phyloP scores from a whole-genome alignment of 2,888 invertebrate species.

The Orthonevra nobilis region DNA sequence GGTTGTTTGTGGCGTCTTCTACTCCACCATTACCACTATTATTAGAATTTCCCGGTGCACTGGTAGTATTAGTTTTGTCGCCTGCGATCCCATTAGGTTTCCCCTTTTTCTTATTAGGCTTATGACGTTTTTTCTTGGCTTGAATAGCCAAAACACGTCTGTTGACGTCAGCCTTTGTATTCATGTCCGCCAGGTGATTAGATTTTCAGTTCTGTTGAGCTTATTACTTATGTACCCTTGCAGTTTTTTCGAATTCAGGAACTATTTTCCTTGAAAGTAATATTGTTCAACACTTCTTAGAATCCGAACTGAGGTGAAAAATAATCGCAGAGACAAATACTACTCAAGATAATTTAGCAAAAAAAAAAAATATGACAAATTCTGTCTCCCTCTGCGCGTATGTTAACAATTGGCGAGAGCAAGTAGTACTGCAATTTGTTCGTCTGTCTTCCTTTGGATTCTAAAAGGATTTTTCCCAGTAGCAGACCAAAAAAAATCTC shows the following conservation, averaged over 20 bases:
- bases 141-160: conserved; percentile 94
- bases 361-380: conserved; percentile 38
- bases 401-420: conserved; percentile 36
- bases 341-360: conserved; percentile 49
- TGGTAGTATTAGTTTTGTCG: conserved; percentile 71
- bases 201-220: conserved; percentile 26
- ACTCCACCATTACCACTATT: conserved; percentile 75
- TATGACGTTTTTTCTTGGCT: conserved; percentile 95
- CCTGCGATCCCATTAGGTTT: conserved; percentile 82
- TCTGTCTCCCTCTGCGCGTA: conserved; percentile 48
- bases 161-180: conserved; percentile 94
- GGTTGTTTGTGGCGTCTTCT: conserved; percentile 58
- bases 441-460: conserved; percentile 64
- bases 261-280: conserved; percentile 22
- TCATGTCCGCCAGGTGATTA: conserved; percentile 82
- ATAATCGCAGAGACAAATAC: conserved; percentile 62
- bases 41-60: conserved; percentile 77
- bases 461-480: conserved; percentile 59
- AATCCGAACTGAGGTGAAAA: conserved; percentile 61
- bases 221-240: conserved; percentile 17
- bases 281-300: conserved; percentile 51
- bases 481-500: conserved; percentile 51
- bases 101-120: conserved; percentile 92
- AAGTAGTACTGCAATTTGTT: conserved; percentile 41
- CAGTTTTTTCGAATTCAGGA: conserved; percentile 31